phyloP scores from a whole-genome alignment of 2,797 vertebrate genomes.

The Alcedo atthis region DNA sequence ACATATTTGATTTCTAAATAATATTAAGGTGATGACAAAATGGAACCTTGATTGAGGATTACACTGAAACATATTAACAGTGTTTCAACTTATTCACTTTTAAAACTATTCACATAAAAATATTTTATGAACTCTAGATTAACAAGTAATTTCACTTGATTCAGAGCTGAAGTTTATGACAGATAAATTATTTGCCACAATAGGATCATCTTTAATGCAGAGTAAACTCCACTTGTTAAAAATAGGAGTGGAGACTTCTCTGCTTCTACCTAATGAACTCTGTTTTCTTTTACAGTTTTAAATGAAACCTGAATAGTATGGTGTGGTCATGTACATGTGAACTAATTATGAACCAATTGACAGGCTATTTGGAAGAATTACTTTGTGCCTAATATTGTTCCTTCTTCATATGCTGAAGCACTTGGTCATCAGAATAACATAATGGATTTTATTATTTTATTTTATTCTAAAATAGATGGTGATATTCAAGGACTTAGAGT shows the following conservation, averaged over 20 bases:
- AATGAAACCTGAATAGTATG: not conserved
- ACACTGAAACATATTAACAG: no score
- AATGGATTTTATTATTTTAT: rapidly evolving
- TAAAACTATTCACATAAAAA: not conserved
- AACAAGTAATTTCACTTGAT: not conserved
- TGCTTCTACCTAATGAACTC: not conserved
- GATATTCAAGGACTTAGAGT: not conserved
- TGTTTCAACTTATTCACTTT: not conserved
- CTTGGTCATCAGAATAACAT: not conserved
- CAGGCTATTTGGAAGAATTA: not conserved
- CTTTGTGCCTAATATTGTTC: not conserved
- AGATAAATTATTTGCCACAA: not conserved
- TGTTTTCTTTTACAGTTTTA: not conserved
- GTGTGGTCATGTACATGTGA: not conserved
- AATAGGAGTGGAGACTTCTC: no score
- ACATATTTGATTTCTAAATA: not conserved
- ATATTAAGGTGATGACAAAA: not conserved
- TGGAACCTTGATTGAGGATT: not conserved
- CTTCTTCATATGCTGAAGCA: not conserved
- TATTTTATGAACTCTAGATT: not conserved
- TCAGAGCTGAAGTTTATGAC: not conserved
- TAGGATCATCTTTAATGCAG: no score
- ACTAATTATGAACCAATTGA: not conserved
- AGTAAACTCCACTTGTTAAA: no score
- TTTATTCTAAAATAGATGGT: not conserved